Evolutionary conservation across 2,888 invertebrate genomes (phyloP), one percentile per base, ranked within the genome.

Genomic region (Acrobasis consociella): DNA sequence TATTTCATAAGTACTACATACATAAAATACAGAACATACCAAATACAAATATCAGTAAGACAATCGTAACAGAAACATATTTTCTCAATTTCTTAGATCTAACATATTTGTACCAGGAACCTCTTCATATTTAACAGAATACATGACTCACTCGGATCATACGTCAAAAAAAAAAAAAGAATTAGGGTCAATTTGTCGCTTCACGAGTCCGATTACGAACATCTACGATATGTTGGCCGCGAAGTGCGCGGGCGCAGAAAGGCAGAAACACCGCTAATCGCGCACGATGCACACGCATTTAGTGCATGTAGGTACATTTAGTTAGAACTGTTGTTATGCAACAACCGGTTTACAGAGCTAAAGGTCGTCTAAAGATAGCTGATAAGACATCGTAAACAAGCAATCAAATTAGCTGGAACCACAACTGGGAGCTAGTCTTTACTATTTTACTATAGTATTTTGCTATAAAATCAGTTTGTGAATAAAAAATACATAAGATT

Each of bases 161-260:
- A 38, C n/a, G 39, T 55, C n/a, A n/a, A 16, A 39, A 55, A 38
- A 55, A 55, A 15, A 42, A 60, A 22, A 49, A 52, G 39, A 52
- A 61, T 42, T 49, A 53, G 53, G 61, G 52, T 61, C 53, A 46
- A 61, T 46, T 53, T 53, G 42, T 37, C 50, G 17, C 59, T 53
- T 53, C 46, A 37, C 16, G 10, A 5, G 38, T 2, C 42, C 42
- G 22, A 58, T 46, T 22, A 46, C 53, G 46, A 53, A 17, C 60
- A 31, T 51, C 51, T 22, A 51, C 31, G 61, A 42, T 61, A 52
- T n/a, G 46, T 60, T 66, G 69, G 64, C 69, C 69, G 67, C 65
- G 65, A 67, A 66, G 55, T 63, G 67, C 65, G 62, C 64, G 53
- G 15, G 67, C 64, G 64, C 63, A 67, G 37, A 55, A 60, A 55